Percentiles rank a stretch among this genome's conserved stretches.
Evolutionary conservation across 2,888 invertebrate species (phyloP).

Genomic region (Hedya salicella): DNA sequence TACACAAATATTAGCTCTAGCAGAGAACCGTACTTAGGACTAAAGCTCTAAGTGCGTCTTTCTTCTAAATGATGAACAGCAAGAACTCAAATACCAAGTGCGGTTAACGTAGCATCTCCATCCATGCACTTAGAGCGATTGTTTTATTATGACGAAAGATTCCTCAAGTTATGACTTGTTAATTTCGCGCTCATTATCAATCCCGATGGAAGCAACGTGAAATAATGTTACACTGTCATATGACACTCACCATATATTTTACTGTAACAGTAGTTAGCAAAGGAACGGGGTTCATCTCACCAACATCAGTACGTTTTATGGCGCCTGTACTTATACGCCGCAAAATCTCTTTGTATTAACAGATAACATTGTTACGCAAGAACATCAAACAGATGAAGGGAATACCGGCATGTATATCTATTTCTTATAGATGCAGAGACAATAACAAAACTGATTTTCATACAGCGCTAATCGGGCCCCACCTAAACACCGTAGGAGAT

Average conservation of each 20-base stretch:
- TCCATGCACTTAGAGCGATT: slow-evolving; percentile 19
- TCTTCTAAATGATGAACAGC: too few relatives aligned
- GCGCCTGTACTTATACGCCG: slow-evolving; percentile 26
- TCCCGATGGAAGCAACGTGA: slow-evolving; percentile 25
- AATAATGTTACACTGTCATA: slow-evolving; percentile 27
- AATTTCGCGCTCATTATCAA: slow-evolving; percentile 37
- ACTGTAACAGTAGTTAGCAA: slow-evolving; percentile 29
- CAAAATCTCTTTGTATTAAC: slow-evolving; percentile 32
- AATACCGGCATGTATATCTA: neutral
- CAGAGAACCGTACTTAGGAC: too few relatives aligned
- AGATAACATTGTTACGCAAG: slow-evolving; percentile 24
- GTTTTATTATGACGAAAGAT: slow-evolving; percentile 22
- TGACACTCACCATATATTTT: slow-evolving; percentile 28
- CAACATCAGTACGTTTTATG: slow-evolving; percentile 28
- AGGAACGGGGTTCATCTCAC: slow-evolving; percentile 38
- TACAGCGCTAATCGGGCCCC: slow-evolving; percentile 59
- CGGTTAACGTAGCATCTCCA: neutral
- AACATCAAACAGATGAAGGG: slow-evolving; percentile 7
- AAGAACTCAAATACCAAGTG: too few relatives aligned
- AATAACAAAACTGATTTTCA: slow-evolving; percentile 51
- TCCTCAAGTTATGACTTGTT: slow-evolving; percentile 30
- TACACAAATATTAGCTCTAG: too few relatives aligned
- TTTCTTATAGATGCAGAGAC: slow-evolving; percentile 6
- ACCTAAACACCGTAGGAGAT: slow-evolving; percentile 66
- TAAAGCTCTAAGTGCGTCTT: too few relatives aligned